Evolutionary conservation across 2,113 vertebrate genomes (phyloP).

Genomic region (Leptodactylus fuscus): DNA sequence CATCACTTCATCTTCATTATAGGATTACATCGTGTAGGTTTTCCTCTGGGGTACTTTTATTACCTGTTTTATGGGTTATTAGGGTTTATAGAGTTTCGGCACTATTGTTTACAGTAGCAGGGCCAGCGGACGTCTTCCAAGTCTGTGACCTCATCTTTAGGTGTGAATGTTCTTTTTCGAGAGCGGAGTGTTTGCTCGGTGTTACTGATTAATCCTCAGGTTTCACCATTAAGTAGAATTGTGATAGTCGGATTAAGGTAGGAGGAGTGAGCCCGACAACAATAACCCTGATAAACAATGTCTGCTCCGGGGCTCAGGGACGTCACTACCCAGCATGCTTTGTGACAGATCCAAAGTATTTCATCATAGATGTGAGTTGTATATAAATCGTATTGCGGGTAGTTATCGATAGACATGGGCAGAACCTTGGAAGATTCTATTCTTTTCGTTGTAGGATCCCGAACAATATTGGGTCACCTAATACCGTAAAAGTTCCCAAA

Average conservation of each 20-base stretch:
- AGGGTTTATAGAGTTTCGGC: not conserved
- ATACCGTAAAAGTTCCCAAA: too few species aligned
- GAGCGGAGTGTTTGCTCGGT: not conserved
- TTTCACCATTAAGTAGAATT: conserved; percentile 8
- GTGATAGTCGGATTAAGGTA: conserved; percentile 9
- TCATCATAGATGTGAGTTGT: too few species aligned
- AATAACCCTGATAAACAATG: not conserved
- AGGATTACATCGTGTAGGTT: not conserved
- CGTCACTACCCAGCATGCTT: not conserved
- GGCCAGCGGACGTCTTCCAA: not conserved
- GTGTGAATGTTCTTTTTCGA: conserved; percentile 12
- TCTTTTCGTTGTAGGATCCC: too few species aligned
- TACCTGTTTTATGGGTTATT: not conserved
- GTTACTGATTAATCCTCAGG: conserved; percentile 20
- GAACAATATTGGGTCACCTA: too few species aligned
- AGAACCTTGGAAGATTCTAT: too few species aligned
- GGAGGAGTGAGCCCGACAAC: not conserved
- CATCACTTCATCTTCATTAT: not conserved
- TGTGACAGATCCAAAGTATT: not conserved
- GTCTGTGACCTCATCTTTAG: conserved; percentile 21
- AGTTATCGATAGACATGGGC: too few species aligned
- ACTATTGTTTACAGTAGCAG: not conserved
- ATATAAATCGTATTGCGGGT: too few species aligned
- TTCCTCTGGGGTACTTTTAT: not conserved
- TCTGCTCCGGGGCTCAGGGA: not conserved